A percentile compares a stretch with the other conserved stretches of the same genome.
Conservation (phyloP, 2,888 invertebrate genomes). For the Sarcophaga carnaria region DNA sequence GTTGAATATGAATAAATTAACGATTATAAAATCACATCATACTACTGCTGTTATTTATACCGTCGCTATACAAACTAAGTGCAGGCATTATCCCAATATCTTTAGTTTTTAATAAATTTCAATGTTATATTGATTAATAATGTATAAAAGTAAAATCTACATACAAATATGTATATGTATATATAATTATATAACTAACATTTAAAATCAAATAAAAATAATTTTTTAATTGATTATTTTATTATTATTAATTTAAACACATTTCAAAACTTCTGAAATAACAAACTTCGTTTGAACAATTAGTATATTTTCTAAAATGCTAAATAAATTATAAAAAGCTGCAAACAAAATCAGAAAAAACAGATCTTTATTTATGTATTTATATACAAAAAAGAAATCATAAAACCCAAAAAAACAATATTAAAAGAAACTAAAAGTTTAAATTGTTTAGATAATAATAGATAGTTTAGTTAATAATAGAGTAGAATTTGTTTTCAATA, state of each 20-base stretch:
- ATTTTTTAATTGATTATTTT: constrained; percentile 1
- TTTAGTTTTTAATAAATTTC: too few relatives aligned
- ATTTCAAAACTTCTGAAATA: constrained; percentile 56
- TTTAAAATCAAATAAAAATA: constrained; percentile 34
- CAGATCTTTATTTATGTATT: constrained; percentile 20
- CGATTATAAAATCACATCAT: too few relatives aligned
- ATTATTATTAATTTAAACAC: not conserved
- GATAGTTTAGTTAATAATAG: constrained; percentile 69
- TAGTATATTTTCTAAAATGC: constrained; percentile 35
- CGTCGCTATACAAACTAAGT: too few relatives aligned
- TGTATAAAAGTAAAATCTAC: too few relatives aligned
- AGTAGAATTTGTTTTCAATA: constrained; percentile 74
- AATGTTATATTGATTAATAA: too few relatives aligned
- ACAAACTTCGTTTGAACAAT: constrained; percentile 18
- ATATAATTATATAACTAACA: constrained; percentile 28
- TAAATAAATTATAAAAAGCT: constrained; percentile 69
- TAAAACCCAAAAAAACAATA: constrained; percentile 30
- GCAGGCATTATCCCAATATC: too few relatives aligned
- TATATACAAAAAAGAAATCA: constrained; percentile 41
- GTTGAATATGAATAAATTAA: too few relatives aligned
- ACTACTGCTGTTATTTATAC: too few relatives aligned
- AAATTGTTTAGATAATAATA: constrained; percentile 36
- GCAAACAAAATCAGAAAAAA: constrained; percentile 62
- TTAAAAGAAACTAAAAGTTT: constrained; percentile 5
- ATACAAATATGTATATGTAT: not conserved